Evolutionary conservation across 2,113 vertebrate genomes (phyloP), one percentile per base, ranked within the genome.

Genomic region (Passer montanus): DNA sequence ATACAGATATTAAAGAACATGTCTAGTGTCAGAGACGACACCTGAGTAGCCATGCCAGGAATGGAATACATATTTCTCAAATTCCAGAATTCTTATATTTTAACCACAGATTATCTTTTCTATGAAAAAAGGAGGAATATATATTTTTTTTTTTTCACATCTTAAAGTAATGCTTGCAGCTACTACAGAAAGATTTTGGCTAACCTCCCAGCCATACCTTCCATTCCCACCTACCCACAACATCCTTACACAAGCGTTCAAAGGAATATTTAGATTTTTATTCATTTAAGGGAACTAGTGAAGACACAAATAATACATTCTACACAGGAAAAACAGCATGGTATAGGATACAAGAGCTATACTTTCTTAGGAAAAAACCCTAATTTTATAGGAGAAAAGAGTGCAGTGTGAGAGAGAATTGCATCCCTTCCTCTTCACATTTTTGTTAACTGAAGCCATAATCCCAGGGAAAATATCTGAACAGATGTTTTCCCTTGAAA

Each of bases 401-500:
- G 3, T 7, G 7, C 15, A 91, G 5, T 68, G 23, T 81, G 30
- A 53, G 49, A 87, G 53, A 95, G 59, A 87, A 86, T 27, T 90
- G 9, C 7, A 86, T 75, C 43, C 15, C 23, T 91, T 85, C 77
- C 26, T 85, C 67, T 85, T 87, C 63, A 83, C 55, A 16, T 82
- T 92, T 95, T 92, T 89, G 91, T 83, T 15, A 87, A 84, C 63
- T 82, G 67, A 90, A 94, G 15, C 24, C 43, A 70, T 96, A 94
- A 95, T 96, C 90, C 88, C 44, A 92, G 83, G 77, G 39, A 94
- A 96, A 96, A 96, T 84, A 94, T 95, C 94, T 89, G 91, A 96
- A 95, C 96, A 97, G 95, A 96, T 97, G 95, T 96, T 97, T 97
- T 96, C 82, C 44, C 84, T 95, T 94, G 95, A 96, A 96, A 91